These are phyloP conservation scores for Carpatolechia fugitivella DNA, from an alignment of 2,888 invertebrate species.

Conservation along the genomic window DNA sequence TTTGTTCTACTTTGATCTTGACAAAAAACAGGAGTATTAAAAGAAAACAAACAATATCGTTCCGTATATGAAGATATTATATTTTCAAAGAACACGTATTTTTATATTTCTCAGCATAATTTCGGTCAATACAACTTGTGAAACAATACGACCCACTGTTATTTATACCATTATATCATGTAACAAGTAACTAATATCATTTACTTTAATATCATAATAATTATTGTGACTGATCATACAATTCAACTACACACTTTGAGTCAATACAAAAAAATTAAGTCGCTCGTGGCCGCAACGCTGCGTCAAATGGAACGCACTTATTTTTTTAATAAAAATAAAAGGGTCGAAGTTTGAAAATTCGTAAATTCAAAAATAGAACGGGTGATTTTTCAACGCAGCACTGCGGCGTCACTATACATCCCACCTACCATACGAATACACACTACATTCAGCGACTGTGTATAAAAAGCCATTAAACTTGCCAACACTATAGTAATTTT, in stretches of 20 bases:
- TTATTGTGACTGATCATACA: constrained; percentile 64
- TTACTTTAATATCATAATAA: constrained; percentile 59
- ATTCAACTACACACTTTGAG: constrained; percentile 63
- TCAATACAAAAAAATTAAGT: constrained; percentile 59
- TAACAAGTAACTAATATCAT: constrained; percentile 76
- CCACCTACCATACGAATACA: constrained; percentile 64
- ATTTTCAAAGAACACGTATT: constrained; percentile 78
- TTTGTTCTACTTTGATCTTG: no score
- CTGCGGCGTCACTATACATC: constrained; percentile 55
- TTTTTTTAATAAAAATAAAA: constrained; percentile 24
- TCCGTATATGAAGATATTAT: constrained; percentile 77
- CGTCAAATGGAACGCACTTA: constrained; percentile 32
- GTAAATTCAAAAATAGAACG: constrained; percentile 22
- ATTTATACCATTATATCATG: constrained; percentile 59
- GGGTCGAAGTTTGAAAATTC: constrained; percentile 23
- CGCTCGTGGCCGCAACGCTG: constrained; percentile 52
- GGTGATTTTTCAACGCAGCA: constrained; percentile 37
- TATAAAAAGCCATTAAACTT: constrained; percentile 62
- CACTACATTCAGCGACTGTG: constrained; percentile 65
- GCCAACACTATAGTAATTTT: constrained; percentile 52
- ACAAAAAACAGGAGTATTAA: no score
- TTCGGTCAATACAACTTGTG: constrained; percentile 72
- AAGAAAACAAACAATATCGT: constrained; percentile 46
- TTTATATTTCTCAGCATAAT: constrained; percentile 67
- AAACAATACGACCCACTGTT: constrained; percentile 69